Evolutionary conservation across 2,797 vertebrate genomes (phyloP).

Genomic region (Gymnothorax javanicus): DNA sequence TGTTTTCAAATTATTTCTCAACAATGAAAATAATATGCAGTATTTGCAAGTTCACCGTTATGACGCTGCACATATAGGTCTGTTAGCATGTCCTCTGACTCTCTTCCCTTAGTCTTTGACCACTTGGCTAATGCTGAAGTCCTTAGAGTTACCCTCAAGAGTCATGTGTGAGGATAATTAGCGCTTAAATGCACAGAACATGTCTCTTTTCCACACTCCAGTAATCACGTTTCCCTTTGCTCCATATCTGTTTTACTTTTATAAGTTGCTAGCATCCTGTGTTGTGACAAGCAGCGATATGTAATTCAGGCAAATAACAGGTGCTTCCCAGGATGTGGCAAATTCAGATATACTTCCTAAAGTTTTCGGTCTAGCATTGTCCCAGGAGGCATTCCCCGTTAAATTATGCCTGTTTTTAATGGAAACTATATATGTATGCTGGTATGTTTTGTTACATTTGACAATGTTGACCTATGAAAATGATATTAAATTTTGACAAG

Average conservation of each 20-base stretch:
- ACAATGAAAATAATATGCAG: background rate
- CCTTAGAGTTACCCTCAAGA: constrained; percentile 59
- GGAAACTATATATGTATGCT: background rate
- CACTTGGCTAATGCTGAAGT: constrained; percentile 58
- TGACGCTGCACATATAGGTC: constrained; percentile 62
- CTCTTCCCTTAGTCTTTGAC: constrained; percentile 54
- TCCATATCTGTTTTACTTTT: background rate
- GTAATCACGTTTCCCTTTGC: constrained; percentile 23
- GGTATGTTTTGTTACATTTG: background rate
- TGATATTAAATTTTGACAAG: too few relatives aligned
- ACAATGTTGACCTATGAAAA: background rate
- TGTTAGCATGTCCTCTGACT: constrained; percentile 60
- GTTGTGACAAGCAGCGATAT: constrained; percentile 13
- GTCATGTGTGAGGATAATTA: constrained; percentile 61
- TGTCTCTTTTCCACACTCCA: constrained; percentile 31
- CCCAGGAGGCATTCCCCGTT: background rate
- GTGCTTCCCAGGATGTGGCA: background rate
- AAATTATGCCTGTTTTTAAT: background rate
- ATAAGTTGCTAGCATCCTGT: constrained; percentile 27
- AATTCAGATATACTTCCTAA: constrained; percentile 11
- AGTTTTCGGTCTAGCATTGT: background rate
- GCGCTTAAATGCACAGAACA: constrained; percentile 48
- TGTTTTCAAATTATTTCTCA: background rate
- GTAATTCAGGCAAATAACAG: constrained; percentile 29
- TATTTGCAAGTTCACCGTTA: background rate